These are phyloP conservation scores for Cremastinae sp. DNA, from an alignment of 2,888 invertebrate species.

Conservation along the genomic window DNA sequence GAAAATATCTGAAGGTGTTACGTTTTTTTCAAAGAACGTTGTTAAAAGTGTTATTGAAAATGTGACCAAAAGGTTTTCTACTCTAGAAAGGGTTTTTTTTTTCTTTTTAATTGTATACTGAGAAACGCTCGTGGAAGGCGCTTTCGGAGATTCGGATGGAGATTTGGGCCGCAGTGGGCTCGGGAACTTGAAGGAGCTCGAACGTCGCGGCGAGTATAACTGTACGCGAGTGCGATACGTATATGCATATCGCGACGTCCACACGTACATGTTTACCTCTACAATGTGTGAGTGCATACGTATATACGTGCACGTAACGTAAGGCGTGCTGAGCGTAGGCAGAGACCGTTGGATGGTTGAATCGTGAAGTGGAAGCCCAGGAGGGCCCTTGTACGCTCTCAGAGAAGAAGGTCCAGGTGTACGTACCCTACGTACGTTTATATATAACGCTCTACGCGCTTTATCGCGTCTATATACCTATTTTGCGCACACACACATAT, in stretches of 20 bases:
- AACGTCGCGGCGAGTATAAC: slow-evolving; percentile 37
- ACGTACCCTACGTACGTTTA: slow-evolving; percentile 54
- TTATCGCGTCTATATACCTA: slow-evolving; percentile 14
- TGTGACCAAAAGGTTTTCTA: slow-evolving; percentile 3
- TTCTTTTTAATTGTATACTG: background rate
- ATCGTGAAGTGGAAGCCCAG: slow-evolving; percentile 73
- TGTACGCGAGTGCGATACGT: slow-evolving; percentile 14
- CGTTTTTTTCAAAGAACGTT: too few relatives aligned
- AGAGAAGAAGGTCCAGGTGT: slow-evolving; percentile 76
- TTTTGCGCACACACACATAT: slow-evolving; percentile 22
- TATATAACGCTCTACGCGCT: slow-evolving; percentile 19
- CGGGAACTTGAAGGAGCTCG: slow-evolving; percentile 51
- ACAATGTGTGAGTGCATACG: slow-evolving; percentile 16
- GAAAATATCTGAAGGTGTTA: too few relatives aligned
- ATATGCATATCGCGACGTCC: slow-evolving; percentile 18
- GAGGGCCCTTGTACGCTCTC: slow-evolving; percentile 74
- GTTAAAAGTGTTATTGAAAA: too few relatives aligned
- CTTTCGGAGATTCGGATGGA: slow-evolving; percentile 21
- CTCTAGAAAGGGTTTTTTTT: background rate
- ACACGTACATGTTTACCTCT: too few relatives aligned
- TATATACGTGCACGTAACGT: slow-evolving; percentile 29
- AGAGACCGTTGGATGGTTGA: slow-evolving; percentile 73
- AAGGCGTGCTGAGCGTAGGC: slow-evolving; percentile 68
- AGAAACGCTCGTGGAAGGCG: background rate
- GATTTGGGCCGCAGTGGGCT: slow-evolving; percentile 32